phyloP scores from a whole-genome alignment of 2,888 invertebrate genomes.

The Pterobdella sp. region DNA sequence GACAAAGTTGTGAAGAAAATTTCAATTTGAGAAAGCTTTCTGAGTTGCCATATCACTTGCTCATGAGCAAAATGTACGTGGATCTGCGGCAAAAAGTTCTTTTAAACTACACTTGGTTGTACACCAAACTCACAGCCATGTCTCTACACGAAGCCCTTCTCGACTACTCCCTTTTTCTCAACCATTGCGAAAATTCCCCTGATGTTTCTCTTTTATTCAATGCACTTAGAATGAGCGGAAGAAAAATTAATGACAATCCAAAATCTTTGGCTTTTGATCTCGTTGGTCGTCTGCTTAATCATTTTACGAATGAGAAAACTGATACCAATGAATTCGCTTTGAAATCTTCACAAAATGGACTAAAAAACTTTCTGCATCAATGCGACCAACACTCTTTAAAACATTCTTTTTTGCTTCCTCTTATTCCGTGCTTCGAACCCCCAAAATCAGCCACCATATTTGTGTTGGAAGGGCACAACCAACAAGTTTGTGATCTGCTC shows the following conservation, averaged over 20 bases:
- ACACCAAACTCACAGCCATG: slow-evolving; percentile 84
- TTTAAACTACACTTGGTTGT: slow-evolving; percentile 93
- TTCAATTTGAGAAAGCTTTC: slow-evolving; percentile 46
- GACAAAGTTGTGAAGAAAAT: slow-evolving; percentile 7
- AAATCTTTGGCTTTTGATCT: slow-evolving; percentile 71
- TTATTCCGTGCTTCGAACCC: slow-evolving; percentile 39
- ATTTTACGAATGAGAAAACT: slow-evolving; percentile 62
- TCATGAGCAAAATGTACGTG: slow-evolving; percentile 57
- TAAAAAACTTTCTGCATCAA: slow-evolving; percentile 73
- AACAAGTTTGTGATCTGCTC: slow-evolving; percentile 36
- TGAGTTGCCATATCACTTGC: slow-evolving; percentile 44
- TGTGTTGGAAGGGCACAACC: slow-evolving; percentile 39
- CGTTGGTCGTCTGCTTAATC: slow-evolving; percentile 78
- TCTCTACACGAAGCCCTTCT: slow-evolving; percentile 87
- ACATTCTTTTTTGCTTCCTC: slow-evolving; percentile 52
- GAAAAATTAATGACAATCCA: slow-evolving; percentile 38
- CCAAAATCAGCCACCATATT: slow-evolving; percentile 36
- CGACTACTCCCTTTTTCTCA: slow-evolving; percentile 59
- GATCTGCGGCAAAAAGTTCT: slow-evolving; percentile 85
- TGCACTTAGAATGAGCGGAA: slow-evolving; percentile 38
- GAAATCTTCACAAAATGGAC: slow-evolving; percentile 55
- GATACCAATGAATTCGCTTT: neutral
- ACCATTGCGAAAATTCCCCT: slow-evolving; percentile 20
- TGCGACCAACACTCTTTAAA: slow-evolving; percentile 77
- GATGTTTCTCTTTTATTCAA: slow-evolving; percentile 35